These are phyloP conservation scores for Polymixis flavicincta DNA, from an alignment of 2,888 invertebrate species.

Conservation along the genomic window DNA sequence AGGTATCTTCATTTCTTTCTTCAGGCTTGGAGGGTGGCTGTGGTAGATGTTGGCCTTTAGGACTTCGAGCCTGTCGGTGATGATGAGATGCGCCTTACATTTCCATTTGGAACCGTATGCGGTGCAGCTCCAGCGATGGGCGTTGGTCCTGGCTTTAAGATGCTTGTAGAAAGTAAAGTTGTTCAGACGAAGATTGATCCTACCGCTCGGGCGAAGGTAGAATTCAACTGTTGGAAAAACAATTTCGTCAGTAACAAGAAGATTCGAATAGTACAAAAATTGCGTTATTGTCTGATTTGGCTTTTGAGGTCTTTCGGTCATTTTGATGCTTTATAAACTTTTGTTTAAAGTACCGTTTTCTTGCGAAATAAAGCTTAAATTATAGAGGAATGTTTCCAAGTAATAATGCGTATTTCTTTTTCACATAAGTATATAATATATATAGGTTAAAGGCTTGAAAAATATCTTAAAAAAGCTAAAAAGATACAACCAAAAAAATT, in stretches of 20 bases:
- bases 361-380: conserved; percentile 6
- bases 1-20: conserved; percentile 66
- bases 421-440: conserved; percentile 8
- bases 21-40: conserved; percentile 79
- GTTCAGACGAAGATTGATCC: conserved; percentile 84
- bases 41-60: conserved; percentile 82
- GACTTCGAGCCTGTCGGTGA: conserved; percentile 84
- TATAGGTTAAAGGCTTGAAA: neutral
- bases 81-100: conserved; percentile 84
- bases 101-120: conserved; percentile 85
- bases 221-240: conserved; percentile 77
- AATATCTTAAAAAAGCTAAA: neutral
- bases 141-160: conserved; percentile 81
- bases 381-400: conserved; percentile 3
- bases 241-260: conserved; percentile 27
- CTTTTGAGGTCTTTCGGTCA: neutral
- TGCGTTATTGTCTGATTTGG: neutral
- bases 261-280: neutral
- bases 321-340: neutral
- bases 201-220: conserved; percentile 84
- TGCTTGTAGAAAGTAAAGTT: conserved; percentile 87
- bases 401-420: conserved; percentile 14
- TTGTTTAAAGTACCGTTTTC: neutral
- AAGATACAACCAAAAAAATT: conserved; percentile 29
- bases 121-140: conserved; percentile 86